Evolutionary conservation across 2,888 invertebrate species (phyloP).

Genomic region (Torymus aiolomorphi): DNA sequence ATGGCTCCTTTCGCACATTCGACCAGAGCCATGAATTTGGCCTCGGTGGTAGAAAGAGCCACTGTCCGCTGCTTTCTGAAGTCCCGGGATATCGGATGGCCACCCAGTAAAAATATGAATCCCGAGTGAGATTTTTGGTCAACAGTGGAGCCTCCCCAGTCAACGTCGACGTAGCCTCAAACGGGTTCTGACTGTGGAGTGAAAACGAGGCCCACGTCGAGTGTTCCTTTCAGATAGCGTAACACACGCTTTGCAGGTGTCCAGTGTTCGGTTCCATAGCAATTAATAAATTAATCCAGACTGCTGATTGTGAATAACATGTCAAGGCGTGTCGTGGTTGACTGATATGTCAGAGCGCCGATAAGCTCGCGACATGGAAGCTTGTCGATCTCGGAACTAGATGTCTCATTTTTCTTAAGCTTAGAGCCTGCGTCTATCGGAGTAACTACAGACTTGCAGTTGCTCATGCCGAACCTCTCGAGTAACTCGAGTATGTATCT

Average conservation of each 20-base stretch:
- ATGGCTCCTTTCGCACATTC: constrained; percentile 55
- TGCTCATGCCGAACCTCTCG: constrained; percentile 17
- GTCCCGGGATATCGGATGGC: constrained; percentile 57
- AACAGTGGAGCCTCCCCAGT: constrained; percentile 61
- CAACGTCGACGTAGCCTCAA: constrained; percentile 64
- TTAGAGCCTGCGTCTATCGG: constrained; percentile 45
- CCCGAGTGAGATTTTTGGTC: constrained; percentile 62
- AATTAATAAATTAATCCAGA: too few species aligned
- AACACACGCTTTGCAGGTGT: too few species aligned
- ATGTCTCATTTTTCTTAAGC: constrained; percentile 6
- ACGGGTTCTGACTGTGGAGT: constrained; percentile 28
- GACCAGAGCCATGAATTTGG: constrained; percentile 58
- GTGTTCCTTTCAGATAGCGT: too few species aligned
- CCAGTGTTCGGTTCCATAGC: too few species aligned
- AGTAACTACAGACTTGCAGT: constrained; percentile 18
- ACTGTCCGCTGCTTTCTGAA: constrained; percentile 58
- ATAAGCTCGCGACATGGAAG: constrained; percentile 42
- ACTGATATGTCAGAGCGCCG: constrained; percentile 15
- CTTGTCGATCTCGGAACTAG: neutral
- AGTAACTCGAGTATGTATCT: constrained; percentile 16
- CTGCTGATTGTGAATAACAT: too few species aligned
- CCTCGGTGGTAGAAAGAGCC: constrained; percentile 58
- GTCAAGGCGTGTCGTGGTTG: too few species aligned
- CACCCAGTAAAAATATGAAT: constrained; percentile 55
- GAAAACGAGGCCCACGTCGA: too few species aligned